phyloP scores from a whole-genome alignment of 2,888 invertebrate genomes.

The Agrochola macilenta region DNA sequence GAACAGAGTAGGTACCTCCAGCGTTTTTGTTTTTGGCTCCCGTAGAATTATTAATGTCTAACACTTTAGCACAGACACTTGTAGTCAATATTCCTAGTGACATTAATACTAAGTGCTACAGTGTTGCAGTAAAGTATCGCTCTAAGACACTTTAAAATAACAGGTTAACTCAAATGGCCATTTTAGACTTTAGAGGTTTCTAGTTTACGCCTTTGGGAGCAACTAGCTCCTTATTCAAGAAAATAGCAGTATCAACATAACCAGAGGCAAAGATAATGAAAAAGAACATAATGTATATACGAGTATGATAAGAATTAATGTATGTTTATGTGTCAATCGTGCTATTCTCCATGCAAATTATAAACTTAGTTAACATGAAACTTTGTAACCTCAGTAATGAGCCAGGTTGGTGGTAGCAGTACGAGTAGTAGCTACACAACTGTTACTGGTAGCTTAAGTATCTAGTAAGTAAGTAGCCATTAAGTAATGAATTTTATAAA shows the following conservation, averaged over 20 bases:
- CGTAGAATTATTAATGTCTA: background rate
- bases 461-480: constrained; percentile 17
- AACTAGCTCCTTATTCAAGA: constrained; percentile 1
- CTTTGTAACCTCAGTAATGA: constrained; percentile 46
- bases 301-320: constrained; percentile 44
- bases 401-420: constrained; percentile 30
- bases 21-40: background rate
- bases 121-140: constrained; percentile 6
- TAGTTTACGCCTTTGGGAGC: constrained; percentile 6
- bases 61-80: background rate
- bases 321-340: constrained; percentile 52
- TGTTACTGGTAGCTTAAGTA: constrained; percentile 13
- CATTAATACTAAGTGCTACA: constrained; percentile 2
- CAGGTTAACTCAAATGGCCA: constrained; percentile 10
- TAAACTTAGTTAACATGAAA: constrained; percentile 50
- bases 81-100: constrained; percentile 5
- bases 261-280: constrained; percentile 12
- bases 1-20: background rate
- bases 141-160: constrained; percentile 30
- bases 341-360: constrained; percentile 56
- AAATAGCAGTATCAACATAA: constrained; percentile 20
- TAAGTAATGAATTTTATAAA: constrained; percentile 20
- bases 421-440: constrained; percentile 20
- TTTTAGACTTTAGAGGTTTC: constrained; percentile 20
- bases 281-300: constrained; percentile 18